Evolutionary conservation across 1,140 invertebrate genomes (phyloP).

Genomic region (Limonius californicus): DNA sequence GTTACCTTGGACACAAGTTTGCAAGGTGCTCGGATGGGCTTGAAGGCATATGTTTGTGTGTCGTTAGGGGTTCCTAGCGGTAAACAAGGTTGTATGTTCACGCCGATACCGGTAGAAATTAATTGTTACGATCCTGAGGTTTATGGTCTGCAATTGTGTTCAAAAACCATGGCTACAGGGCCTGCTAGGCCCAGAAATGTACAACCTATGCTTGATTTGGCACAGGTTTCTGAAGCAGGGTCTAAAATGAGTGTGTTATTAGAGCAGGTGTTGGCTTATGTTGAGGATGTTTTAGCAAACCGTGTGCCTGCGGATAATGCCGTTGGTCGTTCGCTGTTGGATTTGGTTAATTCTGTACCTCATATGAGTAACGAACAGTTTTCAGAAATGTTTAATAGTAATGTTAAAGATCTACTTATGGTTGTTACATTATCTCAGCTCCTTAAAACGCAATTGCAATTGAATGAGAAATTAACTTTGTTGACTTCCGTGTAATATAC

Average conservation of each 20-base stretch:
- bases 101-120: conserved; percentile 82
- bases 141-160: conserved; percentile 72
- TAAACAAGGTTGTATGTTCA: conserved; percentile 95
- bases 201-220: conserved; percentile 79
- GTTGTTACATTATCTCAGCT: conserved; percentile 92
- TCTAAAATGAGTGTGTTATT: conserved; percentile 70
- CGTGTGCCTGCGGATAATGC: conserved; percentile 71
- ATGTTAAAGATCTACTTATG: conserved; percentile 96
- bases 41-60: conserved; percentile 84
- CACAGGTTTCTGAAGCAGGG: conserved; percentile 73
- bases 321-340: conserved; percentile 79
- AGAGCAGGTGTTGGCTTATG: conserved; percentile 79
- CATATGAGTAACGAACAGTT: conserved; percentile 87
- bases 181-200: conserved; percentile 57
- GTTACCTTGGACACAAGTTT: conserved; percentile 91
- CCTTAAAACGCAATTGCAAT: conserved; percentile 91
- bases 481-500: conserved; percentile 61
- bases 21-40: conserved; percentile 74
- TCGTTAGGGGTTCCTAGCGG: conserved; percentile 56
- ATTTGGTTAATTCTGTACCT: conserved; percentile 87
- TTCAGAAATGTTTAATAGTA: conserved; percentile 92
- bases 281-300: conserved; percentile 80
- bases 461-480: conserved; percentile 91
- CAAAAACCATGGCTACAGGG: conserved; percentile 66
- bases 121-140: conserved; percentile 87